These are phyloP conservation scores for Argyrosomus japonicus DNA, from an alignment of 2,113 vertebrate genomes.

Conservation along the genomic window DNA sequence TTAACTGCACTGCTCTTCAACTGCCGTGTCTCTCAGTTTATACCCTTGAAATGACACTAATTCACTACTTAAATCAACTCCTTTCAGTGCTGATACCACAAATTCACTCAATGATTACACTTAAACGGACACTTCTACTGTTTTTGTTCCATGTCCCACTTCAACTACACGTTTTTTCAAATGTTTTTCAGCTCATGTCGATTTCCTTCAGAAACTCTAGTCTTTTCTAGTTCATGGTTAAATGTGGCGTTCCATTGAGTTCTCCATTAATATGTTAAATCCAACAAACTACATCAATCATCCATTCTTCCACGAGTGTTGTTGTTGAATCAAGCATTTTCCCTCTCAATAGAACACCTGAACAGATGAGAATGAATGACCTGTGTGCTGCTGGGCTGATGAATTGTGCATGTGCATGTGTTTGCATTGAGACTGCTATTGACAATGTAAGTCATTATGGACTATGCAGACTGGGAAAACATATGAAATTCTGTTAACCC, in stretches of 20 bases:
- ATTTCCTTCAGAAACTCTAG: neutral
- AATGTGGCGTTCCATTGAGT: neutral
- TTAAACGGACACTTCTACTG: neutral
- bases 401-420: neutral
- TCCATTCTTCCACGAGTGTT: neutral
- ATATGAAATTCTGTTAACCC: neutral
- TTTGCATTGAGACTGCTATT: slow-evolving; percentile 6
- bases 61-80: too few relatives aligned
- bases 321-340: neutral
- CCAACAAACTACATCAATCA: neutral
- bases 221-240: neutral
- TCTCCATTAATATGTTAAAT: neutral
- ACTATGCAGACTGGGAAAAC: slow-evolving; percentile 1
- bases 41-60: neutral
- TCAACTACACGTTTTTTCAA: neutral
- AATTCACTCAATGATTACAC: neutral
- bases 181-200: neutral
- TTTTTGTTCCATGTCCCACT: too few relatives aligned
- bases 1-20: too few relatives aligned
- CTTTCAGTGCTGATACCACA: neutral
- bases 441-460: slow-evolving; percentile 6
- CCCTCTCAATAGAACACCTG: slow-evolving; percentile 24
- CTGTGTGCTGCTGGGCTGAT: neutral
- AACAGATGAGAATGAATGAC: slow-evolving; percentile 6
- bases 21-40: neutral